A percentile compares a stretch with the other conserved stretches of the same genome.
These are phyloP conservation scores for Okamejei kenojei DNA, from an alignment of 2,797 vertebrate species.

Conservation along the genomic window DNA sequence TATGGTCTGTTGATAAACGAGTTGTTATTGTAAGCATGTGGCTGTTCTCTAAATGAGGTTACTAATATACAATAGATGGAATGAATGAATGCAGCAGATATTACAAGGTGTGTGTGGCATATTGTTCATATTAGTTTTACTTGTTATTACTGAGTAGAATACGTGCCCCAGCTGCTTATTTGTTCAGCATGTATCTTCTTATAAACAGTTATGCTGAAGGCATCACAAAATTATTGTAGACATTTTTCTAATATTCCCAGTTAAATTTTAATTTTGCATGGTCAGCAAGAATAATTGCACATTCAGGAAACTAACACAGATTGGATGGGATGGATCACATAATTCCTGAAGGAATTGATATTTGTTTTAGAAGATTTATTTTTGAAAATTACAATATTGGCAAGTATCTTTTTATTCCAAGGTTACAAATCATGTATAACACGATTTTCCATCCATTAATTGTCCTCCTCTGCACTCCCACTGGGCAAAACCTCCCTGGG, in stretches of 20 bases:
- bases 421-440: background rate
- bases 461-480: background rate
- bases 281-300: background rate
- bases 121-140: background rate
- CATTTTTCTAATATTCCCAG: no score
- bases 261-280: background rate
- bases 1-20: background rate
- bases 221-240: background rate
- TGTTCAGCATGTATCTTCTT: background rate
- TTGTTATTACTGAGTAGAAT: conserved; percentile 2
- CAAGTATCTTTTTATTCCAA: background rate
- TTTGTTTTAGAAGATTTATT: background rate
- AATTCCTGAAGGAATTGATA: background rate
- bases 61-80: background rate
- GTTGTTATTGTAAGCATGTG: conserved; percentile 5
- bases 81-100: background rate
- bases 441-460: conserved; percentile 16
- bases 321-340: background rate
- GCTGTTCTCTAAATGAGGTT: background rate
- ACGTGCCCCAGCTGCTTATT: background rate
- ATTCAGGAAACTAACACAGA: background rate
- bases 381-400: conserved; percentile 5
- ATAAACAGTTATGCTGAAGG: background rate
- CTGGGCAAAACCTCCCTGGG: background rate
- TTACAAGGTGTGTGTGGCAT: background rate